Percentiles rank a stretch among this genome's conserved stretches.
Evolutionary conservation across 2,797 vertebrate genomes (phyloP).

Genomic region (Halcyon leucocephala): DNA sequence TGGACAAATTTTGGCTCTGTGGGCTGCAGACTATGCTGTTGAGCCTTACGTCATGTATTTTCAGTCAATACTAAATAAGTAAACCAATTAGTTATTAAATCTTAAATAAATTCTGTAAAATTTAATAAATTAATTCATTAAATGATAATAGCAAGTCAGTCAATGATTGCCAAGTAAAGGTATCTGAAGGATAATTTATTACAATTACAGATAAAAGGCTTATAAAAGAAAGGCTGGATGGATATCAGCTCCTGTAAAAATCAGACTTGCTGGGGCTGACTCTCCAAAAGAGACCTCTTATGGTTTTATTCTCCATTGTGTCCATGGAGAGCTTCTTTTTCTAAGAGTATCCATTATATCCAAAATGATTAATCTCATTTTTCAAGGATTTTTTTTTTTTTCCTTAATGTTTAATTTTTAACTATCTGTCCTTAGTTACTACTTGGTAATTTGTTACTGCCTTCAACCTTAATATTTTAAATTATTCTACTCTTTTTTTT

Average conservation of each 20-base stretch:
- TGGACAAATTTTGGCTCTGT: neutral
- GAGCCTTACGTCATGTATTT: neutral
- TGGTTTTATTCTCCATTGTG: neutral
- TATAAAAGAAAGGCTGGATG: neutral
- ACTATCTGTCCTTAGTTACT: constrained; percentile 1
- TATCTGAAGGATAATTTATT: neutral
- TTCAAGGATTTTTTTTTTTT: neutral
- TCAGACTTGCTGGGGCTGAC: neutral
- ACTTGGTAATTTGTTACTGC: constrained; percentile 26
- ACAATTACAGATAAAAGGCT: neutral
- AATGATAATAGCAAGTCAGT: neutral
- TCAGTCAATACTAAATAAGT: neutral
- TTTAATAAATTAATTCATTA: neutral
- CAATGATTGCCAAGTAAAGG: neutral
- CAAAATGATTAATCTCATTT: constrained; percentile 42
- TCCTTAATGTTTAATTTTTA: constrained; percentile 53
- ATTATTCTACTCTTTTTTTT: constrained; percentile 15
- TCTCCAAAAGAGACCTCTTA: neutral
- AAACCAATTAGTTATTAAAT: neutral
- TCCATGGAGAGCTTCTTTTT: neutral
- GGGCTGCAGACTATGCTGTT: neutral
- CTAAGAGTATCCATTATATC: neutral
- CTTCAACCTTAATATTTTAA: constrained; percentile 44
- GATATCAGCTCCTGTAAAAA: neutral
- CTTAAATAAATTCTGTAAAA: neutral